Conservation (phyloP, 2,113 vertebrate species). For the Neotoma lepida region DNA sequence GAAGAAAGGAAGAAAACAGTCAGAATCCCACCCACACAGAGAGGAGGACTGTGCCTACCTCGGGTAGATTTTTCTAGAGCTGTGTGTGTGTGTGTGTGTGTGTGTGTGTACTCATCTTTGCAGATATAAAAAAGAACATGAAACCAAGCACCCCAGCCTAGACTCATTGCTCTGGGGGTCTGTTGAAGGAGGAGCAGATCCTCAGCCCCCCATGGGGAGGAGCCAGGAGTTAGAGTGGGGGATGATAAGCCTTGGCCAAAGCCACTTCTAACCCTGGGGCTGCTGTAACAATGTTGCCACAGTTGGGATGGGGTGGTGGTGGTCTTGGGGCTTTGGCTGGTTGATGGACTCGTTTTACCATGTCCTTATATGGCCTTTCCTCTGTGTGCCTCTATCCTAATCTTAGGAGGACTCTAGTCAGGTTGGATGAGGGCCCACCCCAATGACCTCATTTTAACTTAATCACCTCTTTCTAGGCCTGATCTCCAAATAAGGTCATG, state of each 20-base stretch:
- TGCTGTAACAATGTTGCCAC: rapidly evolving
- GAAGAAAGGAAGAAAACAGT: conserved; percentile 74
- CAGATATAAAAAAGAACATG: neutral
- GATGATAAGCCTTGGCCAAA: neutral
- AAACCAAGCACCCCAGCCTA: neutral
- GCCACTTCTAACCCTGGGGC: neutral
- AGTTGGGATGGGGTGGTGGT: neutral
- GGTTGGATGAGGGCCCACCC: neutral
- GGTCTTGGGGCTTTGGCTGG: neutral
- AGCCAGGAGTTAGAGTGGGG: rapidly evolving
- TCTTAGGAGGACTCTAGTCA: neutral
- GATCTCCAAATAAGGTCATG: neutral
- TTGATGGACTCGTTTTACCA: neutral
- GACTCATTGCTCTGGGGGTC: neutral
- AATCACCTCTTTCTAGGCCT: neutral
- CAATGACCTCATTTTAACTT: neutral
- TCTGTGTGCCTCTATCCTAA: neutral
- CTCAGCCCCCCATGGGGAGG: rapidly evolving
- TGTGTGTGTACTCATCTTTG: neutral
- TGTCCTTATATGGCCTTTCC: neutral
- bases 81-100: neutral
- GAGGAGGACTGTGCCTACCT: conserved; percentile 52
- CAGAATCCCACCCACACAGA: conserved; percentile 68
- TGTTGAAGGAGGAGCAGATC: rapidly evolving
- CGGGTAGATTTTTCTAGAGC: conserved; percentile 63